These are phyloP conservation scores for Parauchenoglanis punctatus DNA, from an alignment of 2,797 vertebrate species.

Conservation along the genomic window DNA sequence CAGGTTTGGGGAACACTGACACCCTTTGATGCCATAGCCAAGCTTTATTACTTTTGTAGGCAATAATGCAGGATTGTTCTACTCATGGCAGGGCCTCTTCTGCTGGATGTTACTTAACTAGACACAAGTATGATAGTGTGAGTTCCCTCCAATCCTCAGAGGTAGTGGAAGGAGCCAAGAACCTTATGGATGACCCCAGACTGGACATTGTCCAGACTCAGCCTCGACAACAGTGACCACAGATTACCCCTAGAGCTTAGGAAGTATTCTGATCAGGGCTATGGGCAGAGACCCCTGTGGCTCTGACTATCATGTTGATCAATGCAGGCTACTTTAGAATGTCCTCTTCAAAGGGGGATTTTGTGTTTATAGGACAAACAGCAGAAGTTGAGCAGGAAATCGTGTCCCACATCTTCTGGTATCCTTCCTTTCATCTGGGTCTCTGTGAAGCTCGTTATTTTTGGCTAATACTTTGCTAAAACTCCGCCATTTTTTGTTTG, in stretches of 20 bases:
- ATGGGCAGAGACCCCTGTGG: constrained; percentile 26
- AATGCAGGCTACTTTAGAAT: constrained; percentile 42
- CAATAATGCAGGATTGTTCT: constrained; percentile 60
- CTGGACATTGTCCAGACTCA: constrained; percentile 26
- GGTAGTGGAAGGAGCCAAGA: constrained; percentile 19
- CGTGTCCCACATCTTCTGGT: constrained; percentile 50
- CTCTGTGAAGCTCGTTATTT: constrained; percentile 49
- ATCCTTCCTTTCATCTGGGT: constrained; percentile 55
- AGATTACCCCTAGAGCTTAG: constrained; percentile 39
- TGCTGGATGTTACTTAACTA: constrained; percentile 45
- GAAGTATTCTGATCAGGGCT: constrained; percentile 16
- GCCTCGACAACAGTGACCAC: constrained; percentile 36
- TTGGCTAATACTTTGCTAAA: constrained; percentile 39
- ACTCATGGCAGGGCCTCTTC: constrained; percentile 42
- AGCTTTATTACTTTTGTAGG: constrained; percentile 57
- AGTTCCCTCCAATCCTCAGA: constrained; percentile 36
- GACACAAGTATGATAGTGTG: constrained; percentile 40
- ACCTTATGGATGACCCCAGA: constrained; percentile 34
- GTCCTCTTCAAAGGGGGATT: constrained; percentile 41
- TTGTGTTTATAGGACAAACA: constrained; percentile 34
- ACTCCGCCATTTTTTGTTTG: constrained; percentile 52
- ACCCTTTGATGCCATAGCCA: constrained; percentile 59
- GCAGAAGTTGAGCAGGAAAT: constrained; percentile 50
- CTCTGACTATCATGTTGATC: constrained; percentile 45
- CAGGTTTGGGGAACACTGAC: constrained; percentile 57